These are phyloP conservation scores for Stomorhina lunata DNA, from an alignment of 2,888 invertebrate species.

Conservation along the genomic window DNA sequence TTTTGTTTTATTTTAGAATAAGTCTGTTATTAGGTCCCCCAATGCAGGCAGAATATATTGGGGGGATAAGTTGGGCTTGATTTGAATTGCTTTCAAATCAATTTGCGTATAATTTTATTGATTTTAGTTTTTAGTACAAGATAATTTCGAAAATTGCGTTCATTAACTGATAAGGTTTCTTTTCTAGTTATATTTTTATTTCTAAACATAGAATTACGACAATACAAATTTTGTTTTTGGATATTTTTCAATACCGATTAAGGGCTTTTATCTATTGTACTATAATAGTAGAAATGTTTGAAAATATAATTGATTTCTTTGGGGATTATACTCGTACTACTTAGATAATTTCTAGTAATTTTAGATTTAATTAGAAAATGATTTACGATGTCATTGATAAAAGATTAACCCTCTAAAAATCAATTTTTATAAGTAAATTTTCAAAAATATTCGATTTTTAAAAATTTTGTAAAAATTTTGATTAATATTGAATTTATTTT, in stretches of 20 bases:
- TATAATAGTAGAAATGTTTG: not conserved
- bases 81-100: no score
- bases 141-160: no score
- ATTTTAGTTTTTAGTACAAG: no score
- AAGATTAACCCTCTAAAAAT: not conserved
- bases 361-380: not conserved
- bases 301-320: not conserved
- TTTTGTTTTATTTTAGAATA: no score
- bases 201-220: not conserved
- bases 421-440: not conserved
- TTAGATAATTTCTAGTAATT: not conserved
- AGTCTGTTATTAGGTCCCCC: no score
- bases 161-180: slow-evolving; percentile 37
- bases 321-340: not conserved
- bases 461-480: not conserved
- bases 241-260: not conserved
- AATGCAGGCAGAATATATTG: no score
- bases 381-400: no score
- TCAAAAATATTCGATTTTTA: slow-evolving; percentile 24
- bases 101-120: no score
- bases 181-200: not conserved
- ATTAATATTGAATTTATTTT: not conserved
- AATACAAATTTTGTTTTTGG: not conserved
- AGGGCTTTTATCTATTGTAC: not conserved
- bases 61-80: no score